Evolutionary conservation across 2,797 vertebrate species (phyloP), one percentile per base, ranked within the genome.

Genomic region (Denticeps clupeoides): DNA sequence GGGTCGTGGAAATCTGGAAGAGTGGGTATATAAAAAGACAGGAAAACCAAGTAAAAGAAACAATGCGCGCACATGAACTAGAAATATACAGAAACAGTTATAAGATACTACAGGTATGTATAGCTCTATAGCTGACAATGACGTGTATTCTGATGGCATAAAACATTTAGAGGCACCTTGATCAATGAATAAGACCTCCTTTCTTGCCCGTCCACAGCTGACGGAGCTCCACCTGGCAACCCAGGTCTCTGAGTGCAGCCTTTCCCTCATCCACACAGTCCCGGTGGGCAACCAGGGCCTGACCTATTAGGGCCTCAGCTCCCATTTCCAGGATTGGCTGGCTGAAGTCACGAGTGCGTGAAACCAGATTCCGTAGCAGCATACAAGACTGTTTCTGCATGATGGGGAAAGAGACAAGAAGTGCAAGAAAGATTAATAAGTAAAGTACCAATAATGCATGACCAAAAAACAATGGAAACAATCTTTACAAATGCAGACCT

Each of bases 131-230:
- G n/a, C n/a, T n/a, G n/a, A n/a, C n/a, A n/a, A n/a, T n/a, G n/a
- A n/a, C n/a, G n/a, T n/a, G n/a, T n/a, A n/a, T n/a, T n/a, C n/a
- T n/a, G n/a, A n/a, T n/a, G n/a, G n/a, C 16, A 19, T 37, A 3
- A 4, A 33, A 21, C 18, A 6, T 10, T 5, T 9, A 9, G 38
- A 35, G 19, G 35, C 18, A 19, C 3, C 21, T 55, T 18, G 32
- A 40, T 82, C 68, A 95, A 35, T 78, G 80, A 0, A 80, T 81
- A 45, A 97, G 72, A 70, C 85, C 65, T 1, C 89, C 90, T 68
- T 87, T 90, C 75, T 93, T 85, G 47, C 95, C 95, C 0, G 92
- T 99, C 95, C 95, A 99, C 47, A 93, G 80, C 67, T 99, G 95
- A 4, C 75, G 64, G 4, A 99, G 85, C 59, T 97, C 90, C 41